phyloP scores from a whole-genome alignment of 2,797 vertebrate genomes.

The Thamnophis elegans region DNA sequence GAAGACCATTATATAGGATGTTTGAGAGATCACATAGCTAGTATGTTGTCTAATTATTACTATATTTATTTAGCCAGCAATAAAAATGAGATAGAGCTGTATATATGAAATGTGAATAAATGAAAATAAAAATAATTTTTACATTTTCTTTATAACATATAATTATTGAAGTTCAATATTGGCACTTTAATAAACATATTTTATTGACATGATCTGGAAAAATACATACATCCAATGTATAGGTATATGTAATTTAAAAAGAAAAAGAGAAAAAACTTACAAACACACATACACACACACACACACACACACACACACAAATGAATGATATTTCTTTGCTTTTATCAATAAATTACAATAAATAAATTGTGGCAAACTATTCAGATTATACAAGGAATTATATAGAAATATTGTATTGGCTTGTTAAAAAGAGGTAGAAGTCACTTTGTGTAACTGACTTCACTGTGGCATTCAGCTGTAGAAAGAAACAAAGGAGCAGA shows the following conservation, averaged over 20 bases:
- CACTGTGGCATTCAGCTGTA: slow-evolving; percentile 22
- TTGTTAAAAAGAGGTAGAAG: slow-evolving; percentile 14
- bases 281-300: too few species aligned
- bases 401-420: slow-evolving; percentile 12
- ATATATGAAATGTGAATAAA: not conserved
- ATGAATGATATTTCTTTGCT: not conserved
- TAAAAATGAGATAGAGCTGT: not conserved
- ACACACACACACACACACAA: too few species aligned
- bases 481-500: slow-evolving; percentile 32
- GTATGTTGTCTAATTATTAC: not conserved
- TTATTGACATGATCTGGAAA: not conserved
- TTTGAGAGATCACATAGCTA: not conserved
- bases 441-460: slow-evolving; percentile 7
- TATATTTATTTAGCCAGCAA: not conserved
- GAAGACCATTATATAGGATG: not conserved
- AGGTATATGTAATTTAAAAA: not conserved
- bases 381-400: slow-evolving; percentile 26
- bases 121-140: not conserved
- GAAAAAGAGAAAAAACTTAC: not conserved
- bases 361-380: slow-evolving; percentile 9
- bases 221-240: not conserved
- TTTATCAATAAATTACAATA: not conserved
- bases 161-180: not conserved
- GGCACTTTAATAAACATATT: not conserved
- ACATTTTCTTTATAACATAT: not conserved